Conservation (phyloP, 2,888 invertebrate species). For the Andrena chrysosceles region DNA sequence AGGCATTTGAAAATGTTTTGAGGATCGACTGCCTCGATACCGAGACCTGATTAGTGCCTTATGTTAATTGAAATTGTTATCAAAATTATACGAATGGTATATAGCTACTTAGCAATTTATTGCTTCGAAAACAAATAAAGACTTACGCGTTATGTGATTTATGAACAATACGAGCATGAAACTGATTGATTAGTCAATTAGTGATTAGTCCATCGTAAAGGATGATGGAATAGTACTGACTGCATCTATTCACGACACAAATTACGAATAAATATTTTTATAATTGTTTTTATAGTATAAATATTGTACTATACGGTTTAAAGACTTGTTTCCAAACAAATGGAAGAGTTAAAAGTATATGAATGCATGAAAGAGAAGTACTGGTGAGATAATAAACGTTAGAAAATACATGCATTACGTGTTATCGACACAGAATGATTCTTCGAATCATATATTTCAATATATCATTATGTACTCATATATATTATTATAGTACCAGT, state of each 20-base stretch:
- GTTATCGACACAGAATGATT: constrained; percentile 4
- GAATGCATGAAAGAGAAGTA: not conserved
- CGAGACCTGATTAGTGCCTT: constrained; percentile 68
- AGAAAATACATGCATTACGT: constrained; percentile 2
- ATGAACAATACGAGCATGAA: not conserved
- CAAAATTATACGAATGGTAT: constrained; percentile 8
- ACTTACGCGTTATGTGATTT: constrained; percentile 7
- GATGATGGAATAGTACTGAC: not conserved
- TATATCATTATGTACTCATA: constrained; percentile 27
- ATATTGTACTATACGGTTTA: not conserved
- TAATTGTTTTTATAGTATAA: constrained; percentile 29
- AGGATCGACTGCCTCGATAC: constrained; percentile 31
- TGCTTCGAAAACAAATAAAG: constrained; percentile 7
- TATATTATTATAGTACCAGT: constrained; percentile 15
- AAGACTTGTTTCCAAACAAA: constrained; percentile 2
- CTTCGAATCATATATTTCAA: constrained; percentile 24
- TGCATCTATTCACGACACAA: constrained; percentile 1
- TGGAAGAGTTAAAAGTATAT: not conserved
- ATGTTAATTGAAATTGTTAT: constrained; percentile 33
- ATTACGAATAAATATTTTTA: constrained; percentile 38
- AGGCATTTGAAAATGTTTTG: not conserved
- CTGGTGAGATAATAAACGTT: constrained; percentile 2
- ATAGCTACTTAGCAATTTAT: not conserved
- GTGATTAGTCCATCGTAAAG: too few relatives aligned
- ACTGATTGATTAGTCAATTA: too few relatives aligned